Evolutionary conservation across 2,113 vertebrate genomes (phyloP), one percentile per base, ranked within the genome.

Genomic region (Ardeotis arabs): DNA sequence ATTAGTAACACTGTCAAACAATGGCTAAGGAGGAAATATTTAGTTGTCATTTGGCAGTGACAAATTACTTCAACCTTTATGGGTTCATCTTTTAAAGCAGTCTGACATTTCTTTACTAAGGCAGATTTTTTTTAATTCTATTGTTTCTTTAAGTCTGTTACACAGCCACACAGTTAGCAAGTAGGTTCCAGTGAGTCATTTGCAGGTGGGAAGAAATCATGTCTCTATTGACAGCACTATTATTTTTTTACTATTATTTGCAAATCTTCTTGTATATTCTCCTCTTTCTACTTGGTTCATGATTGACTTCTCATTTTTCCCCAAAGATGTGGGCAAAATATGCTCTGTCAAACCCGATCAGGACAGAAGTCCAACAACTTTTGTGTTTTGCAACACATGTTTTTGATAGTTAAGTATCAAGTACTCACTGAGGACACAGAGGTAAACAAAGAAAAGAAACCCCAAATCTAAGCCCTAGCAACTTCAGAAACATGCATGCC

Each of bases 11-110:
- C 37, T 80, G 52, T 66, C 92, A 94, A 90, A 89, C 39, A 84
- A 80, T 64, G n/a, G 44, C 35, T 83, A 83, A 89, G 82, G 63
- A 90, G 63, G 60, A 96, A 96, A 93, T 90, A 92, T 49, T 77
- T 93, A 87, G 28, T 67, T 72, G 28, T 56, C 59, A 47, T 84
- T 83, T 90, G 76, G 59, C 87, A 92, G 58, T 90, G 84, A 96
- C 93, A 92, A 97, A 95, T 90, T 81, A 66, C 63, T 90, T 85
- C 83, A 96, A 59, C 82, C 29, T 91, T 95, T 78, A 59, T 4
- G 25, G 60, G 35, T 72, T 89, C 72, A 59, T 67, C 90, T 90
- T 81, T 91, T 77, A 68, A 89, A 74, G 52, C 25, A 89, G 63
- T 56, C 63, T 95, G 87, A 85, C 73, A 87, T 95, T 96, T 97